Conservation (phyloP, 2,888 invertebrate species). For the Protodeltote pygarga region DNA sequence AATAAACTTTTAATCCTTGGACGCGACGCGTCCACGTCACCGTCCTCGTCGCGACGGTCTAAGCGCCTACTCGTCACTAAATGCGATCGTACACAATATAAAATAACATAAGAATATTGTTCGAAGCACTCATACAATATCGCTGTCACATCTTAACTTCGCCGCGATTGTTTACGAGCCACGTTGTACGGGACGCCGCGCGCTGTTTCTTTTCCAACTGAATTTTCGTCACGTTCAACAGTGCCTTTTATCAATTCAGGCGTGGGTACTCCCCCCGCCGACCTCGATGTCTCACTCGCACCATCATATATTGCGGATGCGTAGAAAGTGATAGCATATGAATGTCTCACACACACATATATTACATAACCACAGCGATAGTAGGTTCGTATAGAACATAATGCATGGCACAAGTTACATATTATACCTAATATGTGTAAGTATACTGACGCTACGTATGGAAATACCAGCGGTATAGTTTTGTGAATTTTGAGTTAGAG, state of each 20-base stretch:
- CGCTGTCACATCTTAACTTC: constrained; percentile 80
- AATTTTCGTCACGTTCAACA: constrained; percentile 80
- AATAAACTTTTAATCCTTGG: constrained; percentile 79
- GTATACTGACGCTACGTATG: constrained; percentile 32
- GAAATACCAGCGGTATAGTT: constrained; percentile 28
- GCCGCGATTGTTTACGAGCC: constrained; percentile 62
- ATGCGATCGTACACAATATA: constrained; percentile 61
- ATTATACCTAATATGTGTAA: constrained; percentile 35
- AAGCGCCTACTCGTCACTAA: constrained; percentile 50
- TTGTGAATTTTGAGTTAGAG: constrained; percentile 9
- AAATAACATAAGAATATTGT: constrained; percentile 63
- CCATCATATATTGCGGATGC: constrained; percentile 49
- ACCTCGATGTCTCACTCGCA: constrained; percentile 67
- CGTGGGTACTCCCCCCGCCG: constrained; percentile 71
- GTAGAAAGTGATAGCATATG: constrained; percentile 68
- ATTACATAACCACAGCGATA: constrained; percentile 62
- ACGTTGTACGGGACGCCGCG: constrained; percentile 63
- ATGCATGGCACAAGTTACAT: constrained; percentile 60
- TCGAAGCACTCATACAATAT: constrained; percentile 72
- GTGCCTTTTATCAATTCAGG: constrained; percentile 85
- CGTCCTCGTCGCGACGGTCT: constrained; percentile 61
- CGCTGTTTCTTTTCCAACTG: constrained; percentile 77
- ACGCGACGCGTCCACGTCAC: constrained; percentile 81
- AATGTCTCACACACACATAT: constrained; percentile 58
- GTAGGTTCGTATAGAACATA: constrained; percentile 56